phyloP scores from a whole-genome alignment of 2,113 vertebrate genomes.

The Arothron firmamentum region DNA sequence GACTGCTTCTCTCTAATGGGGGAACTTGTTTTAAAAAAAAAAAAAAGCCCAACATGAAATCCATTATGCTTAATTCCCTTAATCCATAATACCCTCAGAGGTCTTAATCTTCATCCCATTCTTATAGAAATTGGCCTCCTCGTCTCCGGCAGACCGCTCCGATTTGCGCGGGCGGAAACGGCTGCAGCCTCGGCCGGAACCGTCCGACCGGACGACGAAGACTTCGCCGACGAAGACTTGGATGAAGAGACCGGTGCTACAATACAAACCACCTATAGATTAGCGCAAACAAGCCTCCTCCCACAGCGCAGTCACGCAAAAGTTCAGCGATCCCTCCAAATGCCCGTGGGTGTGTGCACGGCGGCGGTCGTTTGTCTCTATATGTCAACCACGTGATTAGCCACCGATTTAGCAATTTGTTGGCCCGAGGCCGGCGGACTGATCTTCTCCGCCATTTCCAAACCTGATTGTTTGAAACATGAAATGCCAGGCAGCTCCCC shows the following conservation, averaged over 20 bases:
- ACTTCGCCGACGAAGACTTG: background rate
- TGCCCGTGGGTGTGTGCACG: no score
- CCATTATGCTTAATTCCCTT: slow-evolving; percentile 72
- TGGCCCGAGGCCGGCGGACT: no score
- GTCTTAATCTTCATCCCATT: slow-evolving; percentile 69
- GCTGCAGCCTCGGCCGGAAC: slow-evolving; percentile 19
- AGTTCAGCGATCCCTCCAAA: no score
- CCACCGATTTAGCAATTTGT: no score
- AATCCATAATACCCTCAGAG: slow-evolving; percentile 71
- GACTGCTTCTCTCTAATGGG: slow-evolving; percentile 44
- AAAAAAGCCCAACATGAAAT: slow-evolving; percentile 71
- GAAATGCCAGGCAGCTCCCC: no score
- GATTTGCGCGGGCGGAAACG: slow-evolving; percentile 26
- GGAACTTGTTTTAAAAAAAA: slow-evolving; percentile 38
- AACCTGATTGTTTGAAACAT: no score
- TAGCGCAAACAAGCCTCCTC: no score
- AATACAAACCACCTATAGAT: no score
- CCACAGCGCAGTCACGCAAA: no score
- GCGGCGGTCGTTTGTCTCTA: no score
- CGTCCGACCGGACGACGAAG: background rate
- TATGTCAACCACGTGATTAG: no score
- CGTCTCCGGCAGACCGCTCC: slow-evolving; percentile 58
- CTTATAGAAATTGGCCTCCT: slow-evolving; percentile 65
- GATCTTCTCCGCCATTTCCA: no score
- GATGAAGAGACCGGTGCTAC: background rate